These are phyloP conservation scores for Halcyon leucocephala DNA, from an alignment of 2,797 vertebrate species.

Conservation along the genomic window DNA sequence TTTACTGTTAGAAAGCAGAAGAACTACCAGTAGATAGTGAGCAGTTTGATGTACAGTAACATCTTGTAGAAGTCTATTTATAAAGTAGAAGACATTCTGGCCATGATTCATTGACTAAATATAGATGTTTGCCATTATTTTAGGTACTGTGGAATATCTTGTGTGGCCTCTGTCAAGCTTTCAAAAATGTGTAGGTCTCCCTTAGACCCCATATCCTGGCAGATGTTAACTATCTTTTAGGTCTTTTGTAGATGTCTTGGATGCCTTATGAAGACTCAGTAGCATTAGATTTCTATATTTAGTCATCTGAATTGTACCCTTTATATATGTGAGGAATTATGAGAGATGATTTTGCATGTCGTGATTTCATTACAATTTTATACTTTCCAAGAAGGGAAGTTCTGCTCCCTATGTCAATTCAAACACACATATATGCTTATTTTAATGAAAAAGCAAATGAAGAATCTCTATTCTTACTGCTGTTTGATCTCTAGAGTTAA, in stretches of 20 bases:
- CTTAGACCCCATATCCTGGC: background rate
- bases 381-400: background rate
- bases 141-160: background rate
- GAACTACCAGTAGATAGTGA: background rate
- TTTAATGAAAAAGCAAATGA: background rate
- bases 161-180: background rate
- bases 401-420: background rate
- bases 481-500: background rate
- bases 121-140: conserved; percentile 23
- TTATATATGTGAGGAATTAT: background rate
- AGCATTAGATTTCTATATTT: background rate
- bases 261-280: background rate
- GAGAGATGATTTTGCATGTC: background rate
- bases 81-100: conserved; percentile 13
- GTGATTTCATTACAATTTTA: background rate
- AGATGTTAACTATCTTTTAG: background rate
- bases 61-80: conserved; percentile 28
- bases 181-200: background rate
- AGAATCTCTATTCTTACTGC: background rate
- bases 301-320: background rate
- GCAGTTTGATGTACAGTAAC: background rate
- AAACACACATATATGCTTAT: background rate
- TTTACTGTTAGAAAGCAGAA: conserved; percentile 30
- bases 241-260: background rate
- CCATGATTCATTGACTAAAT: conserved; percentile 17